Evolutionary conservation across 2,797 vertebrate genomes (phyloP).

Genomic region (Pachyuromys duprasi): DNA sequence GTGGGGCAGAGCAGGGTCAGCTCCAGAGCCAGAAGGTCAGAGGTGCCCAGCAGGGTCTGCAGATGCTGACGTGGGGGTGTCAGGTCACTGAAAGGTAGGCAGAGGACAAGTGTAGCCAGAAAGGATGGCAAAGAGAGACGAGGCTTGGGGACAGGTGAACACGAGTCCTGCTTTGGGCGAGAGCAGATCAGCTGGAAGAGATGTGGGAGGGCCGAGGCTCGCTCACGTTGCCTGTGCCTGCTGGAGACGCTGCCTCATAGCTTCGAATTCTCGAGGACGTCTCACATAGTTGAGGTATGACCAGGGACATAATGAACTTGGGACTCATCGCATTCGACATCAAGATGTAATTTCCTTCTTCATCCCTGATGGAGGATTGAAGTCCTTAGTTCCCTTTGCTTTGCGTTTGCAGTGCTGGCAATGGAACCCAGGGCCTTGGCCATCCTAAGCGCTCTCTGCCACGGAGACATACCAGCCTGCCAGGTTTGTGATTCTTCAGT

Average conservation of each 20-base stretch:
- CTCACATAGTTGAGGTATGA: not conserved
- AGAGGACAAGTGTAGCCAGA: not conserved
- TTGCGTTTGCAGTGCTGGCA: not conserved
- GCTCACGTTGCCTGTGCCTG: not conserved
- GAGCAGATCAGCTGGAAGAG: not conserved
- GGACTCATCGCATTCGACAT: not conserved
- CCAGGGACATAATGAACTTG: not conserved
- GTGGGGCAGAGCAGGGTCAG: not conserved
- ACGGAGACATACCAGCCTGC: not conserved
- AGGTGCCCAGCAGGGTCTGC: not conserved
- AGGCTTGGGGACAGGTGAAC: not conserved
- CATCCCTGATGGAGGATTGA: not conserved
- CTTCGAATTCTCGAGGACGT: not conserved
- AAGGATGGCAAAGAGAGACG: not conserved
- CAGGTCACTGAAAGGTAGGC: not conserved
- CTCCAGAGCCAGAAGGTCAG: not conserved
- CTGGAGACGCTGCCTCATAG: not conserved
- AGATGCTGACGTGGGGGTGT: not conserved
- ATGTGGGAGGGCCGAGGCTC: not conserved
- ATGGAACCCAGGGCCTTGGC: not conserved
- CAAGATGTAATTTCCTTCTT: not conserved
- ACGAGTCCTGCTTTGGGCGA: not conserved
- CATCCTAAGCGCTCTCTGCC: too few relatives aligned
- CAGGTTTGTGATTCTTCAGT: not conserved
- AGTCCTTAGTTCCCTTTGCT: not conserved